Evolutionary conservation across 1,140 invertebrate species (phyloP), one percentile per base, ranked within the genome.

Genomic region (Euwallacea similis): DNA sequence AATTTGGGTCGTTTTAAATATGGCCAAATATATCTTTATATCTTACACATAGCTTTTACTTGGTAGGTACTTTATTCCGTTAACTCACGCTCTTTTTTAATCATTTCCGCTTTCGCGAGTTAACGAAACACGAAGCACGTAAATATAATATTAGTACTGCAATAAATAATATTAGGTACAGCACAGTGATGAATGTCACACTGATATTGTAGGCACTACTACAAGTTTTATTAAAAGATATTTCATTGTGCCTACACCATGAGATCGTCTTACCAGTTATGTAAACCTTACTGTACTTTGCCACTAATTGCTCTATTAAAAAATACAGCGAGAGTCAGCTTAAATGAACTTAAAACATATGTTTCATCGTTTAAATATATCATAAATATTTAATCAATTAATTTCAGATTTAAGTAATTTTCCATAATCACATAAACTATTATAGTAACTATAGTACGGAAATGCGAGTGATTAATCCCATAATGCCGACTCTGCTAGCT

Each of bases 401-500:
- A 58, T 56, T 59, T 21, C n/a, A 66, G 42, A 47, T 69, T 42
- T 60, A 62, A 62, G 62, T 62, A 62, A 47, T 54, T 62, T 61
- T 33, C 59, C 15, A 33, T 55, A 67, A 72, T 72, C 71, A 72
- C 67, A 69, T 44, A 47, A 59, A 60, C 66, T 56, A 56, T 50
- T 50, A 11, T 13, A 41, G 41, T 64, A 21, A n/a, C 21, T 42
- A 60, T 42, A 10, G 2, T 3, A 60, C 9, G 9, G 6, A n/a
- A 41, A 7, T 15, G 44, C 10, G 16, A n/a, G 8, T 15, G 16
- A n/a, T 62, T 83, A 86, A 75, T 86, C 86, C 88, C 88, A 89
- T 74, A 85, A 79, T 77, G 87, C 85, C 50, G 84, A 83, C 77
- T 85, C 76, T 73, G 87, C 84, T 69, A 91, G 76, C 79, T 90